Evolutionary conservation across 1,140 invertebrate species (phyloP).

Genomic region (Halictus rubicundus): DNA sequence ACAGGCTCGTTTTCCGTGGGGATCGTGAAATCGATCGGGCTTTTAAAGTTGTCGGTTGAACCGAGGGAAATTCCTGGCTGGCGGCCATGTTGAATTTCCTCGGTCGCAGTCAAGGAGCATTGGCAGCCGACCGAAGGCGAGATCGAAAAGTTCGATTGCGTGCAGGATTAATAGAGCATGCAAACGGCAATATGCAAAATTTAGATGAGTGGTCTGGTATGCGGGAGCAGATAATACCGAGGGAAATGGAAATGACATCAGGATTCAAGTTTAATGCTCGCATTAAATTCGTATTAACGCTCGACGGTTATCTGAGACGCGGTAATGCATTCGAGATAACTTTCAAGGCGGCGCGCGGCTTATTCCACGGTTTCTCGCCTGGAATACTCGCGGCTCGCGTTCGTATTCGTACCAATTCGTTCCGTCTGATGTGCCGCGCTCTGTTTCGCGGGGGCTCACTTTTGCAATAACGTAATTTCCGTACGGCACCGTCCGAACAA

Average conservation of each 20-base stretch:
- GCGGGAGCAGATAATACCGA: background rate
- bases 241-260: conserved; percentile 42
- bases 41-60: too few species aligned
- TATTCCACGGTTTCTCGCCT: too few species aligned
- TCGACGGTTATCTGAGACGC: background rate
- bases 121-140: conserved; percentile 19
- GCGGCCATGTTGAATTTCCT: background rate
- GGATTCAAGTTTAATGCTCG: conserved; percentile 32
- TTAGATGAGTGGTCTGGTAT: conserved; percentile 27
- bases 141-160: conserved; percentile 38
- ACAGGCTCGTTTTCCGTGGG: too few species aligned
- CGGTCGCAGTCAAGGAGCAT: background rate
- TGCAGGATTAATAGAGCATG: conserved; percentile 36
- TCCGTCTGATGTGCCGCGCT: conserved; percentile 2
- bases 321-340: conserved; percentile 24
- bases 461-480: background rate
- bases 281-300: conserved; percentile 29
- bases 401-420: background rate
- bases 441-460: background rate
- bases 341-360: background rate
- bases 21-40: too few species aligned
- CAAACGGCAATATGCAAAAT: conserved; percentile 37
- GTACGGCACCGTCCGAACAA: background rate
- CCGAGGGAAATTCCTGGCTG: too few species aligned
- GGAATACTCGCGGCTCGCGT: too few species aligned